Evolutionary conservation across 2,113 vertebrate species (phyloP), one percentile per base, ranked within the genome.

Genomic region (Oceanites oceanicus): DNA sequence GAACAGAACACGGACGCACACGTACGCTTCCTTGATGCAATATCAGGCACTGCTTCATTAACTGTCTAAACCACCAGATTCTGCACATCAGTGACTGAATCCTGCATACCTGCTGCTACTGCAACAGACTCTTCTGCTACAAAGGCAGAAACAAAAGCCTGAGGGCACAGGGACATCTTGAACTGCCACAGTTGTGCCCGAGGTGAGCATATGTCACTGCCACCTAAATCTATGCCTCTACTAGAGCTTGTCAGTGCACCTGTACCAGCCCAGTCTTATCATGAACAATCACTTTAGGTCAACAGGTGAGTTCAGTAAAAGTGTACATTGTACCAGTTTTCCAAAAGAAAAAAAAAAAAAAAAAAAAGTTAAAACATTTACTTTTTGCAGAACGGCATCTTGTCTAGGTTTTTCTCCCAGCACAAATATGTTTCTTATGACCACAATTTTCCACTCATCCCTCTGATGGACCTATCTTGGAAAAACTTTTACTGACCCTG

Each of bases 311-410:
- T 20, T 86, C 15, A 62, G 30, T 22, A 72, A 73, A 15, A 62
- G 11, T 0, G 0, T 22, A 19, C 0, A 1, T 6, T 49, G 5
- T 23, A 77, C 7, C n/a, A 1, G 0, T 9, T 70, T 77, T 25
- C 34, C 32, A 34, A 17, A 70, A 47, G 6, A 75, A 45, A n/a
- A 58, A 55, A 14, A 6, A 5, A 19, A 55, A 34, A 8, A 25
- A 55, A 34, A 10, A 52, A 53, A 75, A 34, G 5, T 9, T 27
- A 49, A 45, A 70, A 27, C 3, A 22, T 9, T 34, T 62, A 40
- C 22, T 34, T 74, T 82, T 61, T 34, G 19, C 42, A 71, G 26
- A 84, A 36, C 23, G 10, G 36, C 20, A 56, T 8, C 32, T 25
- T 81, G 6, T 34, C 20, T 34, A 47, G 13, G 16, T 6, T 52